Evolutionary conservation across 2,113 vertebrate genomes (phyloP).

Genomic region (Cathartes aura): DNA sequence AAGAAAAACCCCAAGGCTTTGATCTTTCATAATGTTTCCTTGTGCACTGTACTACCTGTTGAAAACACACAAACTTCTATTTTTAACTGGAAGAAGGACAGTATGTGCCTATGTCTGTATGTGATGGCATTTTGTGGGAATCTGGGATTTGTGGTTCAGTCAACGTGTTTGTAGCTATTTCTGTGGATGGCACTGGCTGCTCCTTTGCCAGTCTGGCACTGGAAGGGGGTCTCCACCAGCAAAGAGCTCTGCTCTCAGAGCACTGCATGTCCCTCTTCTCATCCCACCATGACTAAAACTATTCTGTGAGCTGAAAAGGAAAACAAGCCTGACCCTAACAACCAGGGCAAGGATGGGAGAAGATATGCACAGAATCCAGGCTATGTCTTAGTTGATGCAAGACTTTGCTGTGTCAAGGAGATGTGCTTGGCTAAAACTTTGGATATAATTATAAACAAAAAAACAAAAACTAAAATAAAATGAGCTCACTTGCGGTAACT

Average conservation of each 20-base stretch:
- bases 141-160: background rate
- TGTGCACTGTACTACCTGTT: background rate
- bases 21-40: background rate
- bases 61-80: background rate
- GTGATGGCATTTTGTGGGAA: background rate
- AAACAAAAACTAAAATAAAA: background rate
- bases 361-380: background rate
- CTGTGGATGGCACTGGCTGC: background rate
- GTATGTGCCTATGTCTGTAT: background rate
- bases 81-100: background rate
- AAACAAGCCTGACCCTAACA: background rate
- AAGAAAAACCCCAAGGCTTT: background rate
- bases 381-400: background rate
- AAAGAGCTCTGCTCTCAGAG: background rate
- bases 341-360: rapidly evolving
- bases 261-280: background rate
- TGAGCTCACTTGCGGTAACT: background rate
- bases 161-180: background rate
- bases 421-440: background rate
- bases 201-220: background rate
- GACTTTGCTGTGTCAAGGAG: background rate
- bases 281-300: background rate
- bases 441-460: background rate
- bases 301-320: background rate
- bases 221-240: background rate